Base-by-base conservation (phyloP, 1,140 invertebrate genomes). In the Aphidius gifuensis region DNA sequence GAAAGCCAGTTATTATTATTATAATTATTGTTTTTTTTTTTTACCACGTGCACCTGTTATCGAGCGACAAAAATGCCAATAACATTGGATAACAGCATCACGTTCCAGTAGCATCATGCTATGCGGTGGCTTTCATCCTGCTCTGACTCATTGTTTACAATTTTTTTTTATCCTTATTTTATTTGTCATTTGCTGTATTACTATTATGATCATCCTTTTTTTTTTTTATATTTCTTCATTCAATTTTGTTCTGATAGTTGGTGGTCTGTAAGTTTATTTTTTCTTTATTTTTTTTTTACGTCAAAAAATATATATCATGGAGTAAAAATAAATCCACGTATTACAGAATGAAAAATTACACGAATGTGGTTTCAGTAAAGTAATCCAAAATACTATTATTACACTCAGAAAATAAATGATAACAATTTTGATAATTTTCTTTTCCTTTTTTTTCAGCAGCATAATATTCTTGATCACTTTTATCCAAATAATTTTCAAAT, bases 391-490 rank as follows among this genome's bases (percentile, higher is more conserved):
- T 74, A 16, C 85, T 86, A 2, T 76, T 77, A 50, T 82, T 73
- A 71, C 90, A 91, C 66, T 89, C 87, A 4, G 86, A 83, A 73
- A 88, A 90, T 42, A 87, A 71, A 6, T 74, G 71, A 61, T 84
- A 82, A 66, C 88, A 90, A 63, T 83, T 79, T 3, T 73, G 76
- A 1, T 78, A 79, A 16, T 76, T 74, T 55, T 80, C 80, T 64
- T 68, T 73, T 0, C 89, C 89, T 6, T 87, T 68, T 58, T 83
- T 76, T 74, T 91, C 89, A 1, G 89, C 89, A n/a, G 86, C 84
- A 60, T 85, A 85, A 74, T 89, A 91, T 65, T 89, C 87, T 66
- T 87, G 86, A 73, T 91, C 86, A 1, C 80, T 74, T 68, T 85
- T 83, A 48, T 85, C 79, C 2, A 82, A 60, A 40, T 69, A 71